Conservation (phyloP, 2,113 vertebrate species). For the Pelmatolapia mariae region DNA sequence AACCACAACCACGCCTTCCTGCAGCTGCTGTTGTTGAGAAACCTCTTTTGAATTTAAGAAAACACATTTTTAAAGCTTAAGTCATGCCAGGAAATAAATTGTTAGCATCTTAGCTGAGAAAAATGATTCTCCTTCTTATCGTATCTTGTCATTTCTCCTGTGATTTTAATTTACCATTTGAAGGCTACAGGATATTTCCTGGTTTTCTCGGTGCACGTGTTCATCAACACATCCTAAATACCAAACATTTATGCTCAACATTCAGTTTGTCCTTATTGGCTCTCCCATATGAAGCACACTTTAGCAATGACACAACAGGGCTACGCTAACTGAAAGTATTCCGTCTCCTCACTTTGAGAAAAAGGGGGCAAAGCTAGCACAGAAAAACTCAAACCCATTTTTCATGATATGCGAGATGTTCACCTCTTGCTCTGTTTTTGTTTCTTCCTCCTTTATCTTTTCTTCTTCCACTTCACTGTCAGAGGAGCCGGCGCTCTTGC, state of each 20-base stretch:
- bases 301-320: not conserved
- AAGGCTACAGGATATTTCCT: not conserved
- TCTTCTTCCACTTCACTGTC: not conserved
- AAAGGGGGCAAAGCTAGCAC: not conserved
- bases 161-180: not conserved
- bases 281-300: not conserved
- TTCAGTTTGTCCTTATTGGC: not conserved
- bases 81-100: not conserved
- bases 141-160: not conserved
- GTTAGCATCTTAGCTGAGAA: not conserved
- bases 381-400: not conserved
- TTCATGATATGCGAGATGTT: not conserved
- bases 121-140: not conserved
- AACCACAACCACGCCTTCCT: not conserved
- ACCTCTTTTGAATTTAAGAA: not conserved
- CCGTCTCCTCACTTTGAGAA: not conserved
- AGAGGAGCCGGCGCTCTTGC: not conserved
- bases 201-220: not conserved
- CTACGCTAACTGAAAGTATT: not conserved
- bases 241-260: not conserved
- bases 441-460: not conserved
- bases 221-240: not conserved
- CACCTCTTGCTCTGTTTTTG: not conserved
- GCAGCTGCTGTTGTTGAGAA: accelerated
- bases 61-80: not conserved